Evolutionary conservation across 2,113 vertebrate species (phyloP), one percentile per base, ranked within the genome.

Genomic region (Polypterus senegalus): DNA sequence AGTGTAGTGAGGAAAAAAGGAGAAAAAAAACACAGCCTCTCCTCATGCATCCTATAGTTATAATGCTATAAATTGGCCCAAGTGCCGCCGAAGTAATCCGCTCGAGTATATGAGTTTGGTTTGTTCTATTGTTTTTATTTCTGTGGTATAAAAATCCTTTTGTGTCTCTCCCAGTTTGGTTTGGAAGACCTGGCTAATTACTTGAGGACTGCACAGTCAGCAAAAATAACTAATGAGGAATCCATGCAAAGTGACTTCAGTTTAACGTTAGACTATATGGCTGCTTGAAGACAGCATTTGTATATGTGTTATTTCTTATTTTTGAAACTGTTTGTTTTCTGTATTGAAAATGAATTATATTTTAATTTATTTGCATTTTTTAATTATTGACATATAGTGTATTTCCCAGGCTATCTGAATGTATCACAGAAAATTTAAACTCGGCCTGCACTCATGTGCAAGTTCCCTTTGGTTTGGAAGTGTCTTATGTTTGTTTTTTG

Each of bases 231-330:
- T 71, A 64, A 62, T 65, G 54, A 65, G 60, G 58, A 57, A 46
- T 67, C 64, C 47, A 68, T 63, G 74, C 65, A 74, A 72, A 69
- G 57, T 62, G 63, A 66, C 63, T 69, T 67, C 66, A 59, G 65
- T 65, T 49, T 27, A 27, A 27, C 27, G 27, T 27, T 27, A 27
- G 27, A 27, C 27, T 27, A 27, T 27, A 27, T 27, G 27, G 27
- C 27, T 27, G 27, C 27, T 27, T 27, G 27, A 27, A 27, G 27
- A 27, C 2, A 27, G 27, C 27, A 27, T 27, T 27, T 27, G 27
- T 27, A 27, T 27, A 27, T 27, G 27, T 27, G 27, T 27, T 27
- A 27, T 27, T 27, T 27, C 27, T 27, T 27, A 27, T 27, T 27
- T 27, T 27, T 27, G 27, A 27, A 27, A 27, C 27, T 27, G 27